phyloP scores from a whole-genome alignment of 2,797 vertebrate genomes.

The Chanos chanos region DNA sequence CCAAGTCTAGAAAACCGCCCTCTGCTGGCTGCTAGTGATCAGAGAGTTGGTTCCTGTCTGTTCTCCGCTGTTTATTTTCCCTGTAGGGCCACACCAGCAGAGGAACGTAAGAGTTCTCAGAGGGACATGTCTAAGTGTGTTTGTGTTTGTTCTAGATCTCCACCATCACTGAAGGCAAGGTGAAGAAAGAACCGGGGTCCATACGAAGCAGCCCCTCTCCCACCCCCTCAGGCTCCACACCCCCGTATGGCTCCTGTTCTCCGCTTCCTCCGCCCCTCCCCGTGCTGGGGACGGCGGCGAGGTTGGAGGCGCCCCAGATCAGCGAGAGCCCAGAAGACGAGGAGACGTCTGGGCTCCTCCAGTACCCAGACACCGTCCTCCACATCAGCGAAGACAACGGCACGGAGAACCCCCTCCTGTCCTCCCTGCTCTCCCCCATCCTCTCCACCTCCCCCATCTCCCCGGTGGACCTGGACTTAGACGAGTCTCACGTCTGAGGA shows the following conservation, averaged over 20 bases:
- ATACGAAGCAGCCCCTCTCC: slow-evolving; percentile 71
- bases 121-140: neutral
- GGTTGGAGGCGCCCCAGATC: slow-evolving; percentile 54
- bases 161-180: slow-evolving; percentile 57
- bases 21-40: too few relatives aligned
- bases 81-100: too few relatives aligned
- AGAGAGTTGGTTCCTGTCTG: too few relatives aligned
- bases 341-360: slow-evolving; percentile 85
- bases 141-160: slow-evolving; percentile 52
- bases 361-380: slow-evolving; percentile 74
- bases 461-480: slow-evolving; percentile 50
- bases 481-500: slow-evolving; percentile 48
- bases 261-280: slow-evolving; percentile 67
- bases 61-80: too few relatives aligned
- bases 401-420: slow-evolving; percentile 88
- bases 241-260: slow-evolving; percentile 60
- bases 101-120: too few relatives aligned
- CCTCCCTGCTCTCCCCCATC: slow-evolving; percentile 42
- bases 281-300: slow-evolving; percentile 59
- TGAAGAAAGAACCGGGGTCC: slow-evolving; percentile 67
- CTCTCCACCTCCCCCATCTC: slow-evolving; percentile 46
- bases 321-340: slow-evolving; percentile 82
- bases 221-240: slow-evolving; percentile 57
- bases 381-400: slow-evolving; percentile 85
- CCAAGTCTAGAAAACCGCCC: too few relatives aligned